Evolutionary conservation across 1,140 invertebrate genomes (phyloP).

Genomic region (Leptopilina boulardi): DNA sequence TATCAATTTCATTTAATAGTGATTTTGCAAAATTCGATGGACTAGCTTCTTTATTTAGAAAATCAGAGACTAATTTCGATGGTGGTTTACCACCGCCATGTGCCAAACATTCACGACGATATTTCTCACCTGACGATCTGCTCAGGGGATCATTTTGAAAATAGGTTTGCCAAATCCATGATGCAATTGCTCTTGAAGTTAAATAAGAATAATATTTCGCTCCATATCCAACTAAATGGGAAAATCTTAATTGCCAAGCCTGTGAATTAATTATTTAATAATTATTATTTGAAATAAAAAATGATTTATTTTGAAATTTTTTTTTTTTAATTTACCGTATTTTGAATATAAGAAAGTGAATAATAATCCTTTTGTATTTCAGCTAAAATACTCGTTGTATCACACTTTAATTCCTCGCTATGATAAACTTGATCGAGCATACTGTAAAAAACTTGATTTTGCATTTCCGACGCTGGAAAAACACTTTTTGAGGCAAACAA

Average conservation of each 20-base stretch:
- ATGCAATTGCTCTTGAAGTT: constrained; percentile 94
- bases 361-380: constrained; percentile 91
- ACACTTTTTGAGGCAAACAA: constrained; percentile 90
- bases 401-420: constrained; percentile 75
- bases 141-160: constrained; percentile 91
- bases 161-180: constrained; percentile 93
- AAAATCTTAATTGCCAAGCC: constrained; percentile 97
- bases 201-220: constrained; percentile 99
- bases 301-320: too few relatives aligned
- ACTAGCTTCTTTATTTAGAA: constrained; percentile 82
- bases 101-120: constrained; percentile 85
- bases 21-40: constrained; percentile 78
- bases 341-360: constrained; percentile 88
- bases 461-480: constrained; percentile 93
- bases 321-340: constrained; percentile 80
- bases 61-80: constrained; percentile 83
- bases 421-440: constrained; percentile 93
- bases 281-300: too few relatives aligned
- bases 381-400: constrained; percentile 88
- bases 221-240: constrained; percentile 97
- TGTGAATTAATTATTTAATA: constrained; percentile 71
- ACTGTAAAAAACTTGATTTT: constrained; percentile 86
- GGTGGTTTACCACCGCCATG: constrained; percentile 94
- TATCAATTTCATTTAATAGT: constrained; percentile 78
- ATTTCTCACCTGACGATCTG: constrained; percentile 85